Percentiles rank a stretch among this genome's conserved stretches.
These are phyloP conservation scores for Neotoma lepida DNA, from an alignment of 2,113 vertebrate species.

Conservation along the genomic window DNA sequence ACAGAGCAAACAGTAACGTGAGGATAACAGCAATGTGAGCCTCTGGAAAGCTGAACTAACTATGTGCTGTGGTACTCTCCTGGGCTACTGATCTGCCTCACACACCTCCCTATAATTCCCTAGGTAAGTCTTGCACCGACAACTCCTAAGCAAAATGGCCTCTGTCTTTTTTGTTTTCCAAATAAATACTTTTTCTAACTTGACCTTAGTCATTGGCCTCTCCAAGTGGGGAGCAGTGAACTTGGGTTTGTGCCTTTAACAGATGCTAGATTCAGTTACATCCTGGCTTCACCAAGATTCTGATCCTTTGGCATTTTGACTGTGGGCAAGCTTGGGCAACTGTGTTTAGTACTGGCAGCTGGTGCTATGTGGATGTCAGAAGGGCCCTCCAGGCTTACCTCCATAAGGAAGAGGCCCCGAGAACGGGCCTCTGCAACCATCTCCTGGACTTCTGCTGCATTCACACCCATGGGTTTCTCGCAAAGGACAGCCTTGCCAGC, in stretches of 20 bases:
- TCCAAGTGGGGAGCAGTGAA: background rate
- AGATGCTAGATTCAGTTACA: too few relatives aligned
- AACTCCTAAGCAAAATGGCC: background rate
- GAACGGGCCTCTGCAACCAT: conserved; percentile 86
- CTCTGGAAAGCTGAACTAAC: too few relatives aligned
- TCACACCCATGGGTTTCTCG: conserved; percentile 93
- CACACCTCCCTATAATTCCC: background rate
- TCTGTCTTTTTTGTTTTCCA: background rate
- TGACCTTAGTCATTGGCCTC: background rate
- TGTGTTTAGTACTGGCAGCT: background rate
- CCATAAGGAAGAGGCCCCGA: conserved; percentile 84
- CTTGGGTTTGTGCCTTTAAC: background rate
- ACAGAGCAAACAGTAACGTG: background rate
- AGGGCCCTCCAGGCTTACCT: conserved; percentile 63
- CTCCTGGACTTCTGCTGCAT: conserved; percentile 85
- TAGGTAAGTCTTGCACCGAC: background rate
- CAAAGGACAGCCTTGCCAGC: conserved; percentile 90
- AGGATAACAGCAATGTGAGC: background rate
- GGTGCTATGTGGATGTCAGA: fast-evolving
- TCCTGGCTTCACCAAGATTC: background rate
- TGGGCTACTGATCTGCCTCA: too few relatives aligned
- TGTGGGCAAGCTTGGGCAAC: background rate
- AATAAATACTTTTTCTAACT: background rate
- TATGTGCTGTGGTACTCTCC: too few relatives aligned
- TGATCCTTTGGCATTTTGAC: background rate